Conservation (phyloP, 2,888 invertebrate species). For the Acrocyrtus sp. region DNA sequence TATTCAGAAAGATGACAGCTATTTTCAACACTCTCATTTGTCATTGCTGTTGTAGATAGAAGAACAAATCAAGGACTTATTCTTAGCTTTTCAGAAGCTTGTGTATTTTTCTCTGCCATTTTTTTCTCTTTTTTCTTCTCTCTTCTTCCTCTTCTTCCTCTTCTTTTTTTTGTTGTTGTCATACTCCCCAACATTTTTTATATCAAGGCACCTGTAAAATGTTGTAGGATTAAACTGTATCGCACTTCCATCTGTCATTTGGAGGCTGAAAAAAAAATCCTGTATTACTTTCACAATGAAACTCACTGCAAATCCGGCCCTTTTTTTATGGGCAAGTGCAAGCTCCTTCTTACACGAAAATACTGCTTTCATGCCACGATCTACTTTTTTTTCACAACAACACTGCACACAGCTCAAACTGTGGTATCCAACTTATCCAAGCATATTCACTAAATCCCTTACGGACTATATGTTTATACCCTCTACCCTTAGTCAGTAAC, state of each 20-base stretch:
- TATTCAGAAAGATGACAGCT: slow-evolving; percentile 56
- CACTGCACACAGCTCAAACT: too few relatives aligned
- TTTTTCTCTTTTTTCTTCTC: not conserved
- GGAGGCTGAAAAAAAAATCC: slow-evolving; percentile 30
- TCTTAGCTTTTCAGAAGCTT: slow-evolving; percentile 30
- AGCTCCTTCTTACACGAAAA: too few relatives aligned
- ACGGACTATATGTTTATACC: too few relatives aligned
- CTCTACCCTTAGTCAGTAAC: too few relatives aligned
- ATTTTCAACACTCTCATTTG: slow-evolving; percentile 57
- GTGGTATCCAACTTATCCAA: too few relatives aligned
- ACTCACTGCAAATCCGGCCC: not conserved
- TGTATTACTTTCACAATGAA: not conserved
- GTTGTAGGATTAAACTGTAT: slow-evolving; percentile 40
- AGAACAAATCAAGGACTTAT: slow-evolving; percentile 50
- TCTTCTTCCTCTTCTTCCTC: slow-evolving; percentile 3
- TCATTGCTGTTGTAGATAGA: slow-evolving; percentile 53
- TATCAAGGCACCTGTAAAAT: slow-evolving; percentile 16
- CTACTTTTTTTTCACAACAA: too few relatives aligned
- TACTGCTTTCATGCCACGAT: too few relatives aligned
- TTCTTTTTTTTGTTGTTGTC: slow-evolving; percentile 2
- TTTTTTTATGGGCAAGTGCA: too few relatives aligned
- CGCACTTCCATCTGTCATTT: slow-evolving; percentile 49
- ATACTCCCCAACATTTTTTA: too few relatives aligned
- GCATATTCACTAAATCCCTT: too few relatives aligned
- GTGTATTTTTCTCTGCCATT: slow-evolving; percentile 11